These are phyloP conservation scores for Pachycephala philippinensis DNA, from an alignment of 2,113 vertebrate genomes.

Conservation along the genomic window DNA sequence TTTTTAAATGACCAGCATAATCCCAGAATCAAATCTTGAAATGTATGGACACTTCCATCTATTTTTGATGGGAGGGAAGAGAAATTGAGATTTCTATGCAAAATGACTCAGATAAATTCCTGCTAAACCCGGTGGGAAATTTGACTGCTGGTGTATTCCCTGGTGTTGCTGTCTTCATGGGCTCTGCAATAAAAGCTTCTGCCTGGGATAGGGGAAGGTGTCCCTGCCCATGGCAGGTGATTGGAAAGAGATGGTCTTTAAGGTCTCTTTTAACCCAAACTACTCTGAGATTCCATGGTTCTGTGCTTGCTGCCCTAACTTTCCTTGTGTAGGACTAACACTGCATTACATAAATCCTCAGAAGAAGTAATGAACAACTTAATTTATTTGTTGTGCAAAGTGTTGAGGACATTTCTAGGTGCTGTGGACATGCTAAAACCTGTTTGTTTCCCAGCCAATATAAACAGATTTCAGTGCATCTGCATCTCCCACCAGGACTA, in stretches of 20 bases:
- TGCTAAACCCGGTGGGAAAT: neutral
- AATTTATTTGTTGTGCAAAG: neutral
- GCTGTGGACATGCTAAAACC: neutral
- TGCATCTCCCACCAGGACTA: neutral
- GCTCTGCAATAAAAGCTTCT: neutral
- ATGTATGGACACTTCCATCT: neutral
- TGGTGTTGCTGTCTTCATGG: neutral
- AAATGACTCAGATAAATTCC: neutral
- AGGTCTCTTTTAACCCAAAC: neutral
- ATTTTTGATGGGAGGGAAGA: neutral
- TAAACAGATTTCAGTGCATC: neutral
- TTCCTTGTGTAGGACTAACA: neutral
- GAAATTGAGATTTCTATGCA: neutral
- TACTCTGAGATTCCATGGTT: neutral
- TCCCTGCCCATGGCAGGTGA: neutral
- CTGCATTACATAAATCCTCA: neutral
- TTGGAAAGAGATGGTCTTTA: neutral
- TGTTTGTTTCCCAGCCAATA: neutral
- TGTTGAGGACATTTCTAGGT: rapidly evolving
- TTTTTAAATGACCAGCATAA: neutral
- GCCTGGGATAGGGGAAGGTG: neutral
- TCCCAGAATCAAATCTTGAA: neutral
- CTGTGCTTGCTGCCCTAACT: neutral
- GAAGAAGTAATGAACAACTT: neutral
- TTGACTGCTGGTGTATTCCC: neutral